Evolutionary conservation across 2,888 invertebrate genomes (phyloP).

Genomic region (Pyrocoelia pectoralis): DNA sequence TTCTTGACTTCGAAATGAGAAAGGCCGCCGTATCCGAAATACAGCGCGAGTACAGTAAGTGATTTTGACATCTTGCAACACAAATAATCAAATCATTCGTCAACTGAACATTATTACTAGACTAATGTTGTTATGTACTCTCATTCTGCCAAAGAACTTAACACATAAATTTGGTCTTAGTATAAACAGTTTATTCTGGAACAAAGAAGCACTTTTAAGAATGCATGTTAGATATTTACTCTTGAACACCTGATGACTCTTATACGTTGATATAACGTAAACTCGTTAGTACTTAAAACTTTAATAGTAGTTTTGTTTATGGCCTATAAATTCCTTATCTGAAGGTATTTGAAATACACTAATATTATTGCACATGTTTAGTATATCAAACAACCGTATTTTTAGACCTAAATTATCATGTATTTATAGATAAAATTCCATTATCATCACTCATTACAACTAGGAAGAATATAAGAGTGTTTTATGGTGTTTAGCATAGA

Average conservation of each 20-base stretch:
- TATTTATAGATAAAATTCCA: not conserved
- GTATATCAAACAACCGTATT: not conserved
- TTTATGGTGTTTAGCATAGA: too few species aligned
- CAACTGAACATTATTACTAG: too few species aligned
- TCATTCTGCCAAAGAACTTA: too few species aligned
- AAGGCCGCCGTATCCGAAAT: conserved; percentile 19
- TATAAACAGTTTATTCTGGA: not conserved
- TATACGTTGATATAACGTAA: not conserved
- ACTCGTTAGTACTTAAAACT: not conserved
- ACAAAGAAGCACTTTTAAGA: not conserved
- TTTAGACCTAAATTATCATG: not conserved
- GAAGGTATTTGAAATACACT: not conserved
- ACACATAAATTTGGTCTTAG: too few species aligned
- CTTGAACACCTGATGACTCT: not conserved
- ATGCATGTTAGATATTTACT: not conserved
- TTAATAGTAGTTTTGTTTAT: not conserved
- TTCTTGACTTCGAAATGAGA: conserved; percentile 21
- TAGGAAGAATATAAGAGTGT: not conserved
- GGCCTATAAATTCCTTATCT: not conserved
- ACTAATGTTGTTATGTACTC: too few species aligned
- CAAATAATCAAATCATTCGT: too few species aligned
- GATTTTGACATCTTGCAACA: too few species aligned
- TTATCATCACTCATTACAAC: not conserved
- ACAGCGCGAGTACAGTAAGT: conserved; percentile 22
- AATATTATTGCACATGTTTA: not conserved